Evolutionary conservation across 2,888 invertebrate genomes (phyloP).

Genomic region (Zelleria hepariella): DNA sequence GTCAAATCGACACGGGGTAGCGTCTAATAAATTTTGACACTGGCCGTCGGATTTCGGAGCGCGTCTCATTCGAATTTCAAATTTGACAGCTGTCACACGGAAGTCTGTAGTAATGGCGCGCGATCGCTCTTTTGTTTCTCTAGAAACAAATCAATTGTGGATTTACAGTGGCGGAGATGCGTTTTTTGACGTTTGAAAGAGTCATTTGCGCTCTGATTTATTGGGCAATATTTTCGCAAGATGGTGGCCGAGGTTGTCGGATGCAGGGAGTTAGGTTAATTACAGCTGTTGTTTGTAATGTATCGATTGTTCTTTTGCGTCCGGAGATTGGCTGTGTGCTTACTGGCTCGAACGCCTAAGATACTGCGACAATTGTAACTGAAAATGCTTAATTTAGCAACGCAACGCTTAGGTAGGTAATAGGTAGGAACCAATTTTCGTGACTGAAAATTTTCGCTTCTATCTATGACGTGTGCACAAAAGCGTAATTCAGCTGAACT

Average conservation of each 20-base stretch:
- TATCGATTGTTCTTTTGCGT: slow-evolving; percentile 32
- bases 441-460: neutral
- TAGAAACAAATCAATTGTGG: neutral
- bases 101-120: slow-evolving; percentile 14
- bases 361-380: neutral
- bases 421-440: neutral
- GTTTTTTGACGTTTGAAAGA: slow-evolving; percentile 56
- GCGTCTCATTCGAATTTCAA: slow-evolving; percentile 45
- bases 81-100: slow-evolving; percentile 41
- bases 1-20: slow-evolving; percentile 31
- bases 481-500: too few species aligned
- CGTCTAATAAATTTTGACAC: slow-evolving; percentile 7
- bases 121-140: neutral
- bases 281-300: slow-evolving; percentile 38
- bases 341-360: slow-evolving; percentile 14
- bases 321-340: slow-evolving; percentile 26
- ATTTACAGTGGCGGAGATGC: neutral
- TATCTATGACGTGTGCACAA: too few species aligned
- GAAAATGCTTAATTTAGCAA: neutral
- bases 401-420: too few species aligned
- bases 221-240: slow-evolving; percentile 40
- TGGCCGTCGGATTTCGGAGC: neutral
- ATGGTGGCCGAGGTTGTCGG: slow-evolving; percentile 38
- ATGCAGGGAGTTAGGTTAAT: slow-evolving; percentile 34
- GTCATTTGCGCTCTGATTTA: slow-evolving; percentile 56